phyloP scores from a whole-genome alignment of 1,140 invertebrate genomes.

The Drosophila melanica region DNA sequence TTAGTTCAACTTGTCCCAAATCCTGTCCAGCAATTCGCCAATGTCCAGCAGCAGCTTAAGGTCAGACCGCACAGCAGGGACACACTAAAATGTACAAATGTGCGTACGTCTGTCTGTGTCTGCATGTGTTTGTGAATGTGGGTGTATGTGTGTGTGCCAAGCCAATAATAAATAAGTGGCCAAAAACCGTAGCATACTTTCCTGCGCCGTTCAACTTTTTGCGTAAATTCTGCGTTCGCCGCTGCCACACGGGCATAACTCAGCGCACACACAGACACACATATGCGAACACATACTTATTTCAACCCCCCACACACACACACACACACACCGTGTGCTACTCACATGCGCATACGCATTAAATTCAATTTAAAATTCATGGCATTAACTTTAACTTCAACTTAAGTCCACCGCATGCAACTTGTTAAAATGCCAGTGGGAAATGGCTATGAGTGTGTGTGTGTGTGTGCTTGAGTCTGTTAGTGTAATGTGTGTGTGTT shows the following conservation, averaged over 20 bases:
- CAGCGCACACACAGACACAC: neutral
- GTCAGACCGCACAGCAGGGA: constrained; percentile 45
- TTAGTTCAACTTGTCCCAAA: constrained; percentile 65
- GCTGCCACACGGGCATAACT: constrained; percentile 5
- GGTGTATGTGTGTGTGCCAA: constrained; percentile 28
- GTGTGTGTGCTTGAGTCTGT: constrained; percentile 3
- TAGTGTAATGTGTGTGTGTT: neutral
- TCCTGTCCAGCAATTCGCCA: constrained; percentile 55
- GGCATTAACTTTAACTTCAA: constrained; percentile 80
- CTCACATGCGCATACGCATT: constrained; percentile 68
- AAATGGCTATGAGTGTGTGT: constrained; percentile 7
- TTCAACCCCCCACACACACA: neutral
- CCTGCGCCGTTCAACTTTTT: constrained; percentile 73
- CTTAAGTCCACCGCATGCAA: constrained; percentile 79
- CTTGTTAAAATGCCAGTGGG: constrained; percentile 69
- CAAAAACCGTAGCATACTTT: constrained; percentile 68
- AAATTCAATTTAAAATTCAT: constrained; percentile 82
- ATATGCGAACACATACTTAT: neutral
- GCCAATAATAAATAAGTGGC: constrained; percentile 80
- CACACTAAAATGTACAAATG: constrained; percentile 27
- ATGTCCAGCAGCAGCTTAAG: constrained; percentile 54
- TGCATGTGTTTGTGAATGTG: constrained; percentile 23
- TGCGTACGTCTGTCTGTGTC: constrained; percentile 19
- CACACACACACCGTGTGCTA: constrained; percentile 9
- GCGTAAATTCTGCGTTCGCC: constrained; percentile 70